phyloP scores from a whole-genome alignment of 1,140 invertebrate genomes.

The Prorops nasuta region DNA sequence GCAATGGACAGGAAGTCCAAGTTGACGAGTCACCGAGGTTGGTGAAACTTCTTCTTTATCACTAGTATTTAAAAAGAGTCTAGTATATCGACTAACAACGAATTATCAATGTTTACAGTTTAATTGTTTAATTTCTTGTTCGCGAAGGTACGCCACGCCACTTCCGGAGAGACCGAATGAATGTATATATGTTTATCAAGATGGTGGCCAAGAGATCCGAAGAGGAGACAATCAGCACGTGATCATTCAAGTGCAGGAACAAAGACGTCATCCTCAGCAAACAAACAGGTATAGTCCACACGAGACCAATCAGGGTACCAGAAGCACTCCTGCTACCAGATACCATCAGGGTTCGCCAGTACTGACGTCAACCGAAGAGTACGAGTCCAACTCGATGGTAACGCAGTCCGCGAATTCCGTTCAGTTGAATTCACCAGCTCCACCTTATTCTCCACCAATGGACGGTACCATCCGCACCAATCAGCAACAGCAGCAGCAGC shows the following conservation, averaged over 20 bases:
- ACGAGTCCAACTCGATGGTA: constrained; percentile 34
- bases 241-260: constrained; percentile 38
- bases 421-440: constrained; percentile 34
- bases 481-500: constrained; percentile 17
- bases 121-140: background rate
- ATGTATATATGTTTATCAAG: constrained; percentile 34
- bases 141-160: constrained; percentile 38
- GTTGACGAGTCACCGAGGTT: constrained; percentile 25
- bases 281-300: constrained; percentile 43
- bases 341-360: constrained; percentile 43
- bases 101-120: too few relatives aligned
- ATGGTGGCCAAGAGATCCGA: constrained; percentile 24
- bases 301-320: constrained; percentile 23
- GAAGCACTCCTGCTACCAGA: constrained; percentile 1
- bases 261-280: constrained; percentile 25
- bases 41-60: too few relatives aligned
- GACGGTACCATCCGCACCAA: constrained; percentile 20
- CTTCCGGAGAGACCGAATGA: constrained; percentile 37
- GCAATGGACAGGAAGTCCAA: constrained; percentile 36
- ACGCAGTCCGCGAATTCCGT: constrained; percentile 20
- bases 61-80: too few relatives aligned
- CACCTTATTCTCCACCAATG: constrained; percentile 40
- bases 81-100: too few relatives aligned
- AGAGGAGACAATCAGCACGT: constrained; percentile 32
- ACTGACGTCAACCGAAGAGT: constrained; percentile 29